Base-by-base conservation (phyloP, 2,797 vertebrate species). In the Hippoglossus hippoglossus region DNA sequence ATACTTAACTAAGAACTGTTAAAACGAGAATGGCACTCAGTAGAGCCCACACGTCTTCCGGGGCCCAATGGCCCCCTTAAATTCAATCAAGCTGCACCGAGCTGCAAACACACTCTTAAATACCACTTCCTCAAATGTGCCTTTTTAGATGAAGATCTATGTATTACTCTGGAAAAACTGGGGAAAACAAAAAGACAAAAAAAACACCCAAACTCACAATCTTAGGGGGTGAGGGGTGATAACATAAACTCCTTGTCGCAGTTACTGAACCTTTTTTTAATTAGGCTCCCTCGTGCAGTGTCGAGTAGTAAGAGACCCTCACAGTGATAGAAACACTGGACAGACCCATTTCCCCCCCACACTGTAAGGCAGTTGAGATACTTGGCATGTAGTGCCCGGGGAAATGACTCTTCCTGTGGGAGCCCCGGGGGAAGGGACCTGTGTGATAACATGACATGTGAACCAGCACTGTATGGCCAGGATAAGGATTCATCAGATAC, bases 401-500 rank as follows among this genome's bases (percentile, higher is more conserved):
- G 91, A 90, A 74, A 68, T 52, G 22, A 63, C 56, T 55, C 79
- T 93, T 93, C 92, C 92, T 93, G 91, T 93, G 92, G 91, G 91
- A 84, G 83, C 89, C 64, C 80, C 53, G 77, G 90, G 90, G 92
- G 91, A 91, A 93, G 88, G 83, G 90, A 91, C 88, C 83, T 81
- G 81, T 81, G 78, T 84, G 92, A 93, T 91, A 93, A 92, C 86
- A 53, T 73, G 77, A 81, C 88, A 90, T 89, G 87, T 93, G 86
- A 93, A 91, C 89, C 85, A 90, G 87, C 79, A 84, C 91, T 94
- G 91, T 86, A 91, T 72, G 83, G 81, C 75, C 82, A 79, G 51
- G 93, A 93, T 93, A 94, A 91, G 90, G 77, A 65, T 81, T 86
- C 81, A 92, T 94, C 90, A 89, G 91, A 93, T 93, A 94, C 72